A percentile compares a stretch with the other conserved stretches of the same genome.
These are phyloP conservation scores for Napeogenes sylphis DNA, from an alignment of 2,888 invertebrate genomes.

Conservation along the genomic window DNA sequence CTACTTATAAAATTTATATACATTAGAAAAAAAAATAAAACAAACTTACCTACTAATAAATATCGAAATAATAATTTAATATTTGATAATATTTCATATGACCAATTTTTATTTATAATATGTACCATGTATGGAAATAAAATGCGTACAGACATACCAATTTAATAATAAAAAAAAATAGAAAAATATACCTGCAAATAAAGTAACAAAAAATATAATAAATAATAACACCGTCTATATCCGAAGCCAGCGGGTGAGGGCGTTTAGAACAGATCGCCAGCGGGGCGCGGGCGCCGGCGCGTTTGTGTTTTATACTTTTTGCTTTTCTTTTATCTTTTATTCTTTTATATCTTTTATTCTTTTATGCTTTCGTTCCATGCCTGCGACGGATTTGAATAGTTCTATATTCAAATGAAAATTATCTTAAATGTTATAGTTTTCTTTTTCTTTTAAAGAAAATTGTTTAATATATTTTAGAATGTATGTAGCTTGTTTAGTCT, in stretches of 20 bases:
- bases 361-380: conserved; percentile 17
- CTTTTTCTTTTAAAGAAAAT: conserved; percentile 7
- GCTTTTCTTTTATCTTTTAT: conserved; percentile 26
- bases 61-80: no score
- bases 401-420: not conserved
- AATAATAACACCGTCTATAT: conserved; percentile 39
- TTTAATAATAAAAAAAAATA: not conserved
- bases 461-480: conserved; percentile 1
- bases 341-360: conserved; percentile 15
- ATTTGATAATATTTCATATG: no score
- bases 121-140: no score
- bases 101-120: no score
- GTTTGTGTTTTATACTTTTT: conserved; percentile 49
- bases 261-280: conserved; percentile 47
- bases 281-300: conserved; percentile 71
- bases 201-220: not conserved
- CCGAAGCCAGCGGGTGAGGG: conserved; percentile 55
- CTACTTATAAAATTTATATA: no score
- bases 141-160: no score
- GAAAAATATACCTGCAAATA: no score
- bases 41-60: no score
- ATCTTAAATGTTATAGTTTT: conserved; percentile 16
- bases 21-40: no score
- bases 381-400: conserved; percentile 20
- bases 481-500: no score